These are phyloP conservation scores for Hydrotaea cyrtoneurina DNA, from an alignment of 2,888 invertebrate species.

Conservation along the genomic window DNA sequence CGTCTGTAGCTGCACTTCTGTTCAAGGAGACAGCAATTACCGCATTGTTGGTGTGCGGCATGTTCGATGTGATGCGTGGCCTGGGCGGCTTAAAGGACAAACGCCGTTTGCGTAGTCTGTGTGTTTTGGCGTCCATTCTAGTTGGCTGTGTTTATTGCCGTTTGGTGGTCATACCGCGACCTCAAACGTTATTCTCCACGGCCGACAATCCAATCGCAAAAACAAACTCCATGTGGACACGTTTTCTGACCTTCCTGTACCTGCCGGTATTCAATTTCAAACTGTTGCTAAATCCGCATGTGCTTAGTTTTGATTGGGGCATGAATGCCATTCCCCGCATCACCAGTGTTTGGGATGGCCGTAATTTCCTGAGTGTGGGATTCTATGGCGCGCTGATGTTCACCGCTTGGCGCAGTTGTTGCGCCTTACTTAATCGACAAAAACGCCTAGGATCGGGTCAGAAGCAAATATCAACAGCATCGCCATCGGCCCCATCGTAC, in stretches of 20 bases:
- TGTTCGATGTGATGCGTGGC: constrained; percentile 90
- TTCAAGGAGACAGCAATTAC: constrained; percentile 98
- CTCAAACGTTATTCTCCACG: constrained; percentile 88
- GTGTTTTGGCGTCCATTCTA: constrained; percentile 86
- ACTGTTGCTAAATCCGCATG: constrained; percentile 91
- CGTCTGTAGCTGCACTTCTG: constrained; percentile 91
- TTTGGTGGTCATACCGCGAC: constrained; percentile 88
- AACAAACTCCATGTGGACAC: constrained; percentile 88
- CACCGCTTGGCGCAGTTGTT: constrained; percentile 75
- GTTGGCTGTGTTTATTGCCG: constrained; percentile 88
- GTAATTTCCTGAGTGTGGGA: constrained; percentile 88
- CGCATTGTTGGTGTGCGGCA: constrained; percentile 92
- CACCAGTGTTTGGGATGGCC: constrained; percentile 87
- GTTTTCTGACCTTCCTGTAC: constrained; percentile 94
- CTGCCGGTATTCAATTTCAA: constrained; percentile 95
- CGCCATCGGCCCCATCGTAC: constrained; percentile 47
- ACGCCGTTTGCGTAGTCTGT: constrained; percentile 87
- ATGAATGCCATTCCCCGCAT: constrained; percentile 97
- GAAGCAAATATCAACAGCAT: constrained; percentile 38
- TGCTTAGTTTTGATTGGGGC: constrained; percentile 98
- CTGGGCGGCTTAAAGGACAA: constrained; percentile 81
- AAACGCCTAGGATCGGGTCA: constrained; percentile 49
- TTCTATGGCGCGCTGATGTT: constrained; percentile 85
- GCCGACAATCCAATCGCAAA: constrained; percentile 98
- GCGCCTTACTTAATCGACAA: constrained; percentile 68